Conservation (phyloP, 2,888 invertebrate species). For the Melanargia galathea region DNA sequence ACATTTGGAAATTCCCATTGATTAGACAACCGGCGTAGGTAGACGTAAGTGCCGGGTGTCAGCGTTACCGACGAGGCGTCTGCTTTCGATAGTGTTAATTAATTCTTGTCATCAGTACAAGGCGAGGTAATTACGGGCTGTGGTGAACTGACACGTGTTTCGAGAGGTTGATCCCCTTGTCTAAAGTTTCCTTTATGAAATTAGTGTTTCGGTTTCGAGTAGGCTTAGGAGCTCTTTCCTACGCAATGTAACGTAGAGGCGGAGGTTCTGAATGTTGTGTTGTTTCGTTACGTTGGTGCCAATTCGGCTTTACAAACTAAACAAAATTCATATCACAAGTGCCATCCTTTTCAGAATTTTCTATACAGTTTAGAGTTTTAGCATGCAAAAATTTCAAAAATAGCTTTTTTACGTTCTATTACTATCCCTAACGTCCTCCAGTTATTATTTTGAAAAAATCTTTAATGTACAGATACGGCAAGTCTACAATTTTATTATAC, state of each 20-base stretch:
- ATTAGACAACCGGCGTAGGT: conserved; percentile 23
- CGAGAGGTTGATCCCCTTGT: conserved; percentile 41
- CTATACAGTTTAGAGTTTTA: too few relatives aligned
- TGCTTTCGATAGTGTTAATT: conserved; percentile 67
- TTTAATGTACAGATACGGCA: too few relatives aligned
- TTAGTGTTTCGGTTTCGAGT: conserved; percentile 35
- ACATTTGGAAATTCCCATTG: conserved; percentile 15
- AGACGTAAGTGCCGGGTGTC: conserved; percentile 36
- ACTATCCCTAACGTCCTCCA: too few relatives aligned
- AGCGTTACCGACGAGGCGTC: conserved; percentile 40
- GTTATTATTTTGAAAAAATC: too few relatives aligned
- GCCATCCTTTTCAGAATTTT: too few relatives aligned
- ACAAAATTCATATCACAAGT: too few relatives aligned
- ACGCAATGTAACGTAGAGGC: background rate
- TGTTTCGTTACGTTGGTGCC: background rate
- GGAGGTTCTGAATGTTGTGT: background rate
- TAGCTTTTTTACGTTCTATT: too few relatives aligned
- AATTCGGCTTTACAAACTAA: too few relatives aligned
- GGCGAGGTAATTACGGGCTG: conserved; percentile 61
- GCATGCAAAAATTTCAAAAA: too few relatives aligned
- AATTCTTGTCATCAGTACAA: conserved; percentile 63
- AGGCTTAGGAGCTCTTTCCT: conserved; percentile 13
- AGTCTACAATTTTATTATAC: too few relatives aligned
- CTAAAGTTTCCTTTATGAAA: conserved; percentile 42
- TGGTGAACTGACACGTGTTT: conserved; percentile 58